A percentile compares a stretch with the other conserved stretches of the same genome.
Evolutionary conservation across 2,797 vertebrate genomes (phyloP).

Genomic region (Acipenser transmontanus): DNA sequence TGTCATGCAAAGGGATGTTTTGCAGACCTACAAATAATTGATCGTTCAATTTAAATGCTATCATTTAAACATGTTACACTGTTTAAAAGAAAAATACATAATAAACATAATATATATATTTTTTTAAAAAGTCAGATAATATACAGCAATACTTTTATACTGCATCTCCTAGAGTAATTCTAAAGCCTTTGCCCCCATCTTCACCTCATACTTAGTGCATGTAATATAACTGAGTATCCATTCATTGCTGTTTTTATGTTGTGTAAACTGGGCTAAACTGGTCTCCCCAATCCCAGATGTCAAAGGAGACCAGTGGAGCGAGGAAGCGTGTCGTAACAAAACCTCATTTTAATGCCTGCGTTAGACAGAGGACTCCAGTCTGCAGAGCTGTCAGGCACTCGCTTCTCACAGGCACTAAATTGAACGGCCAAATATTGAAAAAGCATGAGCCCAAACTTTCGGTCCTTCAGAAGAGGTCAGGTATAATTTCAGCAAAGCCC

Average conservation of each 20-base stretch:
- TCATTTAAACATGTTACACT: no score
- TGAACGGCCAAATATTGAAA: slow-evolving; percentile 37
- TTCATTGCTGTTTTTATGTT: slow-evolving; percentile 9
- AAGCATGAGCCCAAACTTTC: slow-evolving; percentile 46
- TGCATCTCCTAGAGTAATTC: not conserved
- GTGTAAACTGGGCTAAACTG: slow-evolving; percentile 9
- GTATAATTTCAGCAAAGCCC: slow-evolving; percentile 28
- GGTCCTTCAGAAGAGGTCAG: slow-evolving; percentile 36
- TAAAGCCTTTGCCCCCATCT: not conserved
- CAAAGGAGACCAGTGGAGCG: not conserved
- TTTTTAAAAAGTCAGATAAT: no score
- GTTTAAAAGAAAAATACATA: no score
- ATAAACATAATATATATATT: no score
- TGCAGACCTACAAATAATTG: no score
- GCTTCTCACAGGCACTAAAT: slow-evolving; percentile 48
- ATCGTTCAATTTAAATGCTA: no score
- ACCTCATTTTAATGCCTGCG: slow-evolving; percentile 16
- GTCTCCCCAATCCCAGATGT: slow-evolving; percentile 27
- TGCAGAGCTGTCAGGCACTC: slow-evolving; percentile 59
- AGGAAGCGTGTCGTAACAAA: slow-evolving; percentile 11
- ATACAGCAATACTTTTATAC: no score
- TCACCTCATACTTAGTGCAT: not conserved
- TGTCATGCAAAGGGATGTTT: no score
- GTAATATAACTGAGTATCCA: slow-evolving; percentile 11
- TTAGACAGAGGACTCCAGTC: slow-evolving; percentile 54